Base-by-base conservation (phyloP, 2,888 invertebrate species). In the Chrysolina americana region DNA sequence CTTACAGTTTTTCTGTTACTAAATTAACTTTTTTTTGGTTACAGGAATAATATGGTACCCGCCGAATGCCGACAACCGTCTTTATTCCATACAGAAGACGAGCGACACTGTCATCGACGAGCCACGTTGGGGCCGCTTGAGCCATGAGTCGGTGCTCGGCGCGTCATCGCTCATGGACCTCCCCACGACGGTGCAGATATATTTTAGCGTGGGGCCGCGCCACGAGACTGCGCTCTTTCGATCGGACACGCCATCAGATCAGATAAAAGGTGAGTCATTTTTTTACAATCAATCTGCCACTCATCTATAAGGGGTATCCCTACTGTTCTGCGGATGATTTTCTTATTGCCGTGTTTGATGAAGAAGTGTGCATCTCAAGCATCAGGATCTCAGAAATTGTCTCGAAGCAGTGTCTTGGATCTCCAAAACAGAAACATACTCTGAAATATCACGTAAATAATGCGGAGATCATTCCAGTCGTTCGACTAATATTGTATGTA, bases 91-190 rank as follows among this genome's bases (percentile, higher is more conserved):
- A 59, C 70, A 69, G 48, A 17, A 56, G 59, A 36, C 36, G 23
- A 48, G 13, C 41, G 28, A 50, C 23, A 41, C 62, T 23, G 36
- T 53, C 59, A 59, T 13, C 53, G 41, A 17, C 41, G 41, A 41
- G 53, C 63, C 65, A 62, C 41, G 70, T 70, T 72, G 89, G 69
- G 89, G 89, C 6, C 89, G 74, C 90, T 90, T 85, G 90, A 90
- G 88, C 88, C 90, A 90, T 83, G 89, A 91, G 68, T 90, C 90
- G 82, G 86, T 85, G 81, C 86, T 87, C 76, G 87, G 89, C 74
- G 87, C 88, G 80, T 87, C 87, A 79, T 87, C 89, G 80, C 85
- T 79, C 72, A 87, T 89, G 80, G 90, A 90, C 59, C 89, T 89
- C 78, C 86, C 90, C 81, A 88, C 90, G 81, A 89, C 89, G 66